Percentiles rank a stretch among this genome's conserved stretches.
These are phyloP conservation scores for Cacajao melanocephalus DNA, from an alignment of 2,797 vertebrate species.

Conservation along the genomic window DNA sequence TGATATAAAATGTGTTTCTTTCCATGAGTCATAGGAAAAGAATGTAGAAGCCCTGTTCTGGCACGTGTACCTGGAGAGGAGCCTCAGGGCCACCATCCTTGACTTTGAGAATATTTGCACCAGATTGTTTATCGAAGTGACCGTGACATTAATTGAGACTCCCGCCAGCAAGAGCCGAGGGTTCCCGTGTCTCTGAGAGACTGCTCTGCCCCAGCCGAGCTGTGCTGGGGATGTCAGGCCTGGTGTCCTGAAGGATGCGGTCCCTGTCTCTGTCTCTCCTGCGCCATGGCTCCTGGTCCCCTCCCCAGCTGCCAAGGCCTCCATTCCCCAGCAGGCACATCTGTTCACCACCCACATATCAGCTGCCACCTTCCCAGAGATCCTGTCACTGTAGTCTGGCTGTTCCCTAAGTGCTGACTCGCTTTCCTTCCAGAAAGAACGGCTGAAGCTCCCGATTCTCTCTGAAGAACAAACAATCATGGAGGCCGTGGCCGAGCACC, in stretches of 20 bases:
- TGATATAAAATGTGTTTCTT: background rate
- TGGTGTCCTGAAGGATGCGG: rapidly evolving
- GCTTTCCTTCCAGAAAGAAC: slow-evolving; percentile 87
- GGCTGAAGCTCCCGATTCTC: slow-evolving; percentile 94
- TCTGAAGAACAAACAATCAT: slow-evolving; percentile 96
- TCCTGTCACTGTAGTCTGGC: rapidly evolving
- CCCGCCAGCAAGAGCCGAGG: rapidly evolving
- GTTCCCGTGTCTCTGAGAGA: rapidly evolving
- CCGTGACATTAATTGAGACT: rapidly evolving
- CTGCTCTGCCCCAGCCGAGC: background rate
- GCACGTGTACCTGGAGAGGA: background rate
- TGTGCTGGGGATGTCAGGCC: rapidly evolving
- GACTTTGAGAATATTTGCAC: background rate
- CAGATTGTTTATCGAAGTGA: rapidly evolving
- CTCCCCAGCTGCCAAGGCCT: background rate
- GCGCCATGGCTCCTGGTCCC: background rate
- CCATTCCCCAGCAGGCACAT: rapidly evolving
- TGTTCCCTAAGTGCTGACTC: background rate
- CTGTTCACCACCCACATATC: rapidly evolving
- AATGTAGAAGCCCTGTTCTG: background rate
- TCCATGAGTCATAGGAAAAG: background rate
- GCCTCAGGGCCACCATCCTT: rapidly evolving
- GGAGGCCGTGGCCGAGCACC: slow-evolving; percentile 94
- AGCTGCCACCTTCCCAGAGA: background rate
- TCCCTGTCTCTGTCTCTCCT: background rate